These are phyloP conservation scores for Macropodus opercularis DNA, from an alignment of 2,797 vertebrate species.

Conservation along the genomic window DNA sequence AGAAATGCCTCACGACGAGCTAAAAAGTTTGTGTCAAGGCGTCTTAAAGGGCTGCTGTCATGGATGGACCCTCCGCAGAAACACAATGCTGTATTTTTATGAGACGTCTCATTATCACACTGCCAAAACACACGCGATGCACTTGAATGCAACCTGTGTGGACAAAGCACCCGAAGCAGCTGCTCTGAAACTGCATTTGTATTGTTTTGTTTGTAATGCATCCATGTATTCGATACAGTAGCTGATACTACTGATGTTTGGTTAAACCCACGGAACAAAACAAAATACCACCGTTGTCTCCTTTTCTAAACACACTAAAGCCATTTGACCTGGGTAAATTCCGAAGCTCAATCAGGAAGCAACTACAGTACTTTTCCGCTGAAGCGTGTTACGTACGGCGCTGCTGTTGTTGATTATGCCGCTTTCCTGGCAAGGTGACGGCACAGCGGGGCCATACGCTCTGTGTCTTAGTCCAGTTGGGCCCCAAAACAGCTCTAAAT, in stretches of 20 bases:
- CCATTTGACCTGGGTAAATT: not conserved
- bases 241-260: not conserved
- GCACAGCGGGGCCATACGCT: conserved; percentile 65
- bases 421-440: conserved; percentile 51
- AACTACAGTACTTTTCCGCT: not conserved
- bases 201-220: no score
- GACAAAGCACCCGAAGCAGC: not conserved
- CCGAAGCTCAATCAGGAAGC: conserved; percentile 3
- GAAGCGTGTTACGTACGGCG: conserved; percentile 5
- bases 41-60: no score
- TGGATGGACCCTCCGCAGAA: no score
- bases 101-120: no score
- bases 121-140: not conserved
- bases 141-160: not conserved
- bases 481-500: conserved; percentile 56
- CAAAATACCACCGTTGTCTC: not conserved
- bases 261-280: not conserved
- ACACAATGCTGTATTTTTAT: no score
- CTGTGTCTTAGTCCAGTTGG: conserved; percentile 62
- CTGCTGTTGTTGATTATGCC: conserved; percentile 31
- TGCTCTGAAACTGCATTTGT: no score
- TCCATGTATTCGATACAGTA: no score
- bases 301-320: not conserved
- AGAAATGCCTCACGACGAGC: no score
- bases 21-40: no score